These are phyloP conservation scores for Volucella zonaria DNA, from an alignment of 2,888 invertebrate species.

Conservation along the genomic window DNA sequence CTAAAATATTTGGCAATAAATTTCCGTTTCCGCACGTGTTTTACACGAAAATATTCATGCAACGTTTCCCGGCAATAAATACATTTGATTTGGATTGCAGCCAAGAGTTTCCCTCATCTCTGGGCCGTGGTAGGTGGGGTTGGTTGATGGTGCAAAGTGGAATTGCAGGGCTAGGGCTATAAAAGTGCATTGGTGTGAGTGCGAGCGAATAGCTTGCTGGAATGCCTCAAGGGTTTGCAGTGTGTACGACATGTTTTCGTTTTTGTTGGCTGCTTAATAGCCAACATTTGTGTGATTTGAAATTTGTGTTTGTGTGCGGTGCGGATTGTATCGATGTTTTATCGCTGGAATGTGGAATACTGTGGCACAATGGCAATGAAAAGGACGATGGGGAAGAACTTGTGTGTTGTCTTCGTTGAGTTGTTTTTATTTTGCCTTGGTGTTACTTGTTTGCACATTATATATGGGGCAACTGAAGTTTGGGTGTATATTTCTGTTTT, in stretches of 20 bases:
- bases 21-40: slow-evolving; percentile 72
- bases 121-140: neutral
- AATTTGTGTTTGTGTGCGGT: slow-evolving; percentile 46
- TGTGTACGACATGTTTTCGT: slow-evolving; percentile 46
- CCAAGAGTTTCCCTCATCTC: slow-evolving; percentile 68
- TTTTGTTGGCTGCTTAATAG: slow-evolving; percentile 33
- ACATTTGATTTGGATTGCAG: slow-evolving; percentile 79
- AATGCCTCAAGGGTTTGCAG: slow-evolving; percentile 52
- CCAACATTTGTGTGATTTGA: slow-evolving; percentile 53
- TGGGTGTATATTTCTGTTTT: neutral
- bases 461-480: slow-evolving; percentile 31
- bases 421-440: slow-evolving; percentile 17
- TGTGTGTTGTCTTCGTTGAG: slow-evolving; percentile 8
- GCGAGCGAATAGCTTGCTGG: neutral
- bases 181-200: neutral
- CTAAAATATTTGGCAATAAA: slow-evolving; percentile 73
- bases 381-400: slow-evolving; percentile 51
- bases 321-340: slow-evolving; percentile 53
- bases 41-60: slow-evolving; percentile 79
- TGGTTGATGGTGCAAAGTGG: neutral
- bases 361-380: slow-evolving; percentile 37
- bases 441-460: slow-evolving; percentile 56
- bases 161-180: neutral
- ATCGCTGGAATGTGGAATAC: slow-evolving; percentile 31
- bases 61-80: slow-evolving; percentile 81